Base-by-base conservation (phyloP, 2,113 vertebrate genomes). In the Megalops atlanticus region DNA sequence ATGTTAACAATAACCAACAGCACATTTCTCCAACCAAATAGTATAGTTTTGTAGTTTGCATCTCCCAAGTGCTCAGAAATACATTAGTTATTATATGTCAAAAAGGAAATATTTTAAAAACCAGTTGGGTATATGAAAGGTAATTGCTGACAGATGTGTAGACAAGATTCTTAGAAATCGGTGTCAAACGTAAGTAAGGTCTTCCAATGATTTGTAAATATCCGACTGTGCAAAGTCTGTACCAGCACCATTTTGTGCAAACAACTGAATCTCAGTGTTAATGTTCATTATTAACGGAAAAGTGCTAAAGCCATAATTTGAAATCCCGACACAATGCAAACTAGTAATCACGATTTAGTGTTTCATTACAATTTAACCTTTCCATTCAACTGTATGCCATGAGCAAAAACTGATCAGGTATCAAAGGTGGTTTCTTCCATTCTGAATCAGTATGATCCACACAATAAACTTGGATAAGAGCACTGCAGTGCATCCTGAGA, bases 361-460 rank as follows among this genome's bases (percentile, higher is more conserved):
- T 70, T 79, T 45, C 39, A 35, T 24, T 31, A 40, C 58, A 69
- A 41, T 47, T 70, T 43, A 36, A 79, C 16, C 47, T 47, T 33
- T 69, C 58, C 41, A 54, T 36, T 70, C 8, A n/a, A 79, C 18
- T 27, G 35, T 47, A 16, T 35, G 21, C 18, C 27, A 47, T 7
- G 27, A 40, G n/a, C 69, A 78, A 69, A 38, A 38, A 41, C 16
- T 43, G 24, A 27, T 4, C n/a, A 27, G n/a, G n/a, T n/a, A n/a
- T n/a, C 36, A 40, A 2, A 38, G 31, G 1, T 33, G 10, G 8
- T 4, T 38, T 68, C 21, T 41, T 43, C 10, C 39, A 45, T 41
- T 45, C 18, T 78, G 43, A 33, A 78, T 78, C 40, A n/a, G 58
- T 68, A 77, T n/a, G n/a, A 64, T 58, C 54, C 36, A 78, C 58